Conservation (phyloP, 92 coral and sea anemone species). For the Bergia sp. region DNA sequence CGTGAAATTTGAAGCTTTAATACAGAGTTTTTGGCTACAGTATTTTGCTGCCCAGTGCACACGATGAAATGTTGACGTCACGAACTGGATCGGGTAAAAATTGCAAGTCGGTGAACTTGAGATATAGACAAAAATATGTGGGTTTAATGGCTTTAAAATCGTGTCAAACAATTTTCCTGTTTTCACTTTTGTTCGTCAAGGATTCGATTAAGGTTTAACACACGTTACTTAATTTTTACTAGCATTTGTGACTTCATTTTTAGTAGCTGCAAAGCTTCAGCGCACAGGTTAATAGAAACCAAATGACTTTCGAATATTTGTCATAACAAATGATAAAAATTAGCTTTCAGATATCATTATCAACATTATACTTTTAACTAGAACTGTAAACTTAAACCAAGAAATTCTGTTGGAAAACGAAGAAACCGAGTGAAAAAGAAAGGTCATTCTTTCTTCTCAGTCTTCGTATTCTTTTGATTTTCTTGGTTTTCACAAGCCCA, state of each 20-base stretch:
- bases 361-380: too few relatives aligned
- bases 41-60: not conserved
- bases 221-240: not conserved
- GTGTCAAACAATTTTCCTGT: not conserved
- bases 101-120: not conserved
- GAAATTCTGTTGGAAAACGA: not conserved
- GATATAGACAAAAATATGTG: not conserved
- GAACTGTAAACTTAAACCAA: not conserved
- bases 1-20: not conserved
- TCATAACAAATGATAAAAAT: not conserved
- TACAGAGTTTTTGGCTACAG: not conserved
- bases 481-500: not conserved
- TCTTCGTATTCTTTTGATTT: not conserved
- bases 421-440: not conserved
- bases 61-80: not conserved
- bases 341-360: not conserved
- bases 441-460: not conserved
- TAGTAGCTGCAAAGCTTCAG: not conserved
- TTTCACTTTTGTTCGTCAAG: too few relatives aligned
- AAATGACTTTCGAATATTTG: not conserved
- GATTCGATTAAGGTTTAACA: not conserved
- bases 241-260: too few relatives aligned
- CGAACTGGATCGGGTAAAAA: not conserved
- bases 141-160: not conserved
- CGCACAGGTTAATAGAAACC: not conserved